These are phyloP conservation scores for Iselma pallidipennis DNA, from an alignment of 2,888 invertebrate species.

Conservation along the genomic window DNA sequence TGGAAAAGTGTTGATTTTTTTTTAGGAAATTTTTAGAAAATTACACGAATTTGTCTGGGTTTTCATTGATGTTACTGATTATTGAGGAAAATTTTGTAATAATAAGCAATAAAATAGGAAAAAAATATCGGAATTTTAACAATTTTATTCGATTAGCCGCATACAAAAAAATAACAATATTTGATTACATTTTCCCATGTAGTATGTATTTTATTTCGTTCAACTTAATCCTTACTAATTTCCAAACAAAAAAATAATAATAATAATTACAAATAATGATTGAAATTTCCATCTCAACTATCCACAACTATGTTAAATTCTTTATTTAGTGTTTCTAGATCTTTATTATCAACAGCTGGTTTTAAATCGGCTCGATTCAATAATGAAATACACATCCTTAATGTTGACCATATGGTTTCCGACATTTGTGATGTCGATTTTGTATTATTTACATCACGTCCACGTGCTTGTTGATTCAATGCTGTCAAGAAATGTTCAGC, in stretches of 20 bases:
- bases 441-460: slow-evolving; percentile 59
- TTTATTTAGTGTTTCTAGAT: slow-evolving; percentile 65
- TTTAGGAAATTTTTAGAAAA: too few relatives aligned
- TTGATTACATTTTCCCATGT: background rate
- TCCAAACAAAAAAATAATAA: slow-evolving; percentile 15
- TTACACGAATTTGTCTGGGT: too few relatives aligned
- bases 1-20: too few relatives aligned
- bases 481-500: slow-evolving; percentile 94
- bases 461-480: slow-evolving; percentile 87
- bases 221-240: background rate
- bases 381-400: slow-evolving; percentile 84
- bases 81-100: too few relatives aligned
- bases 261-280: slow-evolving; percentile 27
- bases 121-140: too few relatives aligned
- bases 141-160: background rate
- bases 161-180: background rate
- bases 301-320: slow-evolving; percentile 64
- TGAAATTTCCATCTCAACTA: slow-evolving; percentile 12
- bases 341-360: slow-evolving; percentile 63
- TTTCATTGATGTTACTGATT: too few relatives aligned
- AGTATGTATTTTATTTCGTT: background rate
- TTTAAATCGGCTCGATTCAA: slow-evolving; percentile 72
- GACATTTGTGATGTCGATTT: slow-evolving; percentile 70
- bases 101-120: too few relatives aligned
- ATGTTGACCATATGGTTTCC: slow-evolving; percentile 91